Evolutionary conservation across 2,797 vertebrate species (phyloP), one percentile per base, ranked within the genome.

Genomic region (Todus mexicanus): DNA sequence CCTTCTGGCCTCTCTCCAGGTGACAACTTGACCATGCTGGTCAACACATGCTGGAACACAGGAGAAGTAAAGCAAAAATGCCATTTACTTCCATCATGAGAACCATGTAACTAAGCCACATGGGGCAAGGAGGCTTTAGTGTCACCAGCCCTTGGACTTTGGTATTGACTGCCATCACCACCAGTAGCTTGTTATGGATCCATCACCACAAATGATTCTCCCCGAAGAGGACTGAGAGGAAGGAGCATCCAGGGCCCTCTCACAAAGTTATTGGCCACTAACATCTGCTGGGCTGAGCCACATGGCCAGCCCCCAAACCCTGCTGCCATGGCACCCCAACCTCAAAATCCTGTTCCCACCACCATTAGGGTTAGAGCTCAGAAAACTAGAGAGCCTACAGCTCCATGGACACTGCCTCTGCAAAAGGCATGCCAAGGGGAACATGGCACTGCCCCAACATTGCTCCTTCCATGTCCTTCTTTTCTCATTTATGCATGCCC

Each of bases 1-100:
- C 53, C 43, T 84, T 80, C 79, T 93, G 79, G 70, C 27, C 84
- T 25, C 43, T 76, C 42, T 66, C 66, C 93, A 70, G 47, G 27
- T 48, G 31, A 61, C 5, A 16, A 50, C 23, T 56, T n/a, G 43
- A 33, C 35, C 50, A 2, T 17, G 23, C 15, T 37, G 16, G 33
- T 40, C 80, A 66, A 47, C 35, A 78, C 9, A 37, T 4, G 4
- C 31, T 47, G 61, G 26, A 89, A 60, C 45, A 21, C 42, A 66
- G 31, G 21, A 69, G 27, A 72, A 68, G 25, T 5, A 80, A 74
- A 71, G 8, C 21, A 6, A 11, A 70, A 54, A 57, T 29, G 13
- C 40, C 31, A 31, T 15, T 15, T 9, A 8, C 6, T 86, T 7
- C 47, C 27, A 43, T 6, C 1, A 2, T 33, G 20, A 22, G 16